Evolutionary conservation across 1,140 invertebrate genomes (phyloP).

Genomic region (Apis cerana): DNA sequence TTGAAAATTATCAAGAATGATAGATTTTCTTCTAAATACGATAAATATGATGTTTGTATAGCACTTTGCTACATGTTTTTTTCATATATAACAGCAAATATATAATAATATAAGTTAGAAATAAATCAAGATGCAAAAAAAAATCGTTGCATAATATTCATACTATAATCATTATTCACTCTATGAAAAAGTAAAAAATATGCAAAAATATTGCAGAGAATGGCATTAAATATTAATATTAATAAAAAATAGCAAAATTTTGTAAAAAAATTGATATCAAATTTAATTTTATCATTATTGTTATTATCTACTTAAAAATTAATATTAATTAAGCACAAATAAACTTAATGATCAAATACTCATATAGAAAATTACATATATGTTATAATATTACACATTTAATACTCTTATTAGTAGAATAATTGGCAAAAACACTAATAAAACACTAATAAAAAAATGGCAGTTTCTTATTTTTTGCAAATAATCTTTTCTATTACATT

Average conservation of each 20-base stretch:
- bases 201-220: no score
- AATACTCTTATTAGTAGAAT: constrained; percentile 40
- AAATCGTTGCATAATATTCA: background rate
- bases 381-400: constrained; percentile 16
- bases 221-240: constrained; percentile 9
- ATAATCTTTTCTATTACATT: constrained; percentile 26
- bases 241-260: background rate
- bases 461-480: constrained; percentile 50
- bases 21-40: constrained; percentile 31
- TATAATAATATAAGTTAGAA: background rate
- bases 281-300: background rate
- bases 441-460: constrained; percentile 53
- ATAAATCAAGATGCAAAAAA: constrained; percentile 1
- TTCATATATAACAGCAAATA: constrained; percentile 10
- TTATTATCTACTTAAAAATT: background rate
- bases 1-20: constrained; percentile 44
- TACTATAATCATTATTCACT: constrained; percentile 49
- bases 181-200: constrained; percentile 23
- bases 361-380: background rate
- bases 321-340: background rate
- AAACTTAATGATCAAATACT: constrained; percentile 5
- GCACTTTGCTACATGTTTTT: background rate
- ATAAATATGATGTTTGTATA: constrained; percentile 15
- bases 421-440: constrained; percentile 49
- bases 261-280: constrained; percentile 17